Evolutionary conservation across 2,888 invertebrate species (phyloP).

Genomic region (Hydrotaea cyrtoneurina): DNA sequence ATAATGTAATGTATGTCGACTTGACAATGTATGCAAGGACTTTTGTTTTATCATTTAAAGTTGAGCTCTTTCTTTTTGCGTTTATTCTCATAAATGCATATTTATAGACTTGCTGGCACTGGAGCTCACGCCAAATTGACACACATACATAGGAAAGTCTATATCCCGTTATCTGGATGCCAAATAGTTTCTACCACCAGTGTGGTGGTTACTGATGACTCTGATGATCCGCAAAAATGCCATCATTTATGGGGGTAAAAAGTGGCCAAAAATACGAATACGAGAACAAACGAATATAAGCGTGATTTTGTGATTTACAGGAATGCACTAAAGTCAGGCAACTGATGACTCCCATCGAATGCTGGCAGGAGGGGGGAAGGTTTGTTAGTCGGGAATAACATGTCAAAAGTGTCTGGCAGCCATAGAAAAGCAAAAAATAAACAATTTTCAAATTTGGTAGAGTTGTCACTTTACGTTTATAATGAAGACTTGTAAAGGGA

Average conservation of each 20-base stretch:
- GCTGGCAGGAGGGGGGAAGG: not conserved
- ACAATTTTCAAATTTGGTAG: too few relatives aligned
- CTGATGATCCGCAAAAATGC: not conserved
- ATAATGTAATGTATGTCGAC: not conserved
- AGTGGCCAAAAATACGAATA: not conserved
- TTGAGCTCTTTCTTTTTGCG: not conserved
- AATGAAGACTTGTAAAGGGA: too few relatives aligned
- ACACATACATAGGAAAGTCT: too few relatives aligned
- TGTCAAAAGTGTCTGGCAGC: not conserved
- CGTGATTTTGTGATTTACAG: not conserved
- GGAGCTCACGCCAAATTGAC: not conserved
- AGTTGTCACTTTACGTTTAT: too few relatives aligned
- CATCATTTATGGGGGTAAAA: not conserved
- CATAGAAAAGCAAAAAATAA: too few relatives aligned
- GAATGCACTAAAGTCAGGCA: not conserved
- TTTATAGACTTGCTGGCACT: not conserved
- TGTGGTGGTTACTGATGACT: slow-evolving; percentile 1
- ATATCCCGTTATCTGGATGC: not conserved
- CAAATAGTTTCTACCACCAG: not conserved
- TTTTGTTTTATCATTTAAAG: slow-evolving; percentile 3
- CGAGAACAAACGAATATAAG: not conserved
- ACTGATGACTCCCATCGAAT: not conserved
- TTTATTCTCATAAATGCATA: slow-evolving; percentile 1
- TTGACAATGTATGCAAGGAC: too few relatives aligned
- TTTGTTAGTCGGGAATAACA: not conserved